Evolutionary conservation across 2,888 invertebrate species (phyloP).

Genomic region (Spisula subtruncata): DNA sequence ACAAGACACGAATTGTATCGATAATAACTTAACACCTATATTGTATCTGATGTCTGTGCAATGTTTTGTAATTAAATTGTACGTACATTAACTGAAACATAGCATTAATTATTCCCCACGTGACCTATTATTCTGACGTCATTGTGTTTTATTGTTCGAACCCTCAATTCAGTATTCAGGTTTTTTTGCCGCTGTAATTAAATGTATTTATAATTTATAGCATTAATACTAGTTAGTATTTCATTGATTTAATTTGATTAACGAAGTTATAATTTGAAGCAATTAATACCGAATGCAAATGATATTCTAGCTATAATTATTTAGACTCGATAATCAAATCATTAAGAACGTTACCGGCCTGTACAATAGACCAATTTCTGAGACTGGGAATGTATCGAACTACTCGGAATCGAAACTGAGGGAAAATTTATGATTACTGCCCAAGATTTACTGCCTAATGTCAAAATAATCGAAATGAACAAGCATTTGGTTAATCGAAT

Average conservation of each 20-base stretch:
- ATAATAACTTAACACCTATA: too few species aligned
- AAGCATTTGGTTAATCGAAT: too few species aligned
- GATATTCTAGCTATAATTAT: not conserved
- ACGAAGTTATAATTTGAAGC: slow-evolving; percentile 4
- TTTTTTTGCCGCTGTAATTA: not conserved
- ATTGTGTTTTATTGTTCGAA: too few species aligned
- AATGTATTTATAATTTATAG: slow-evolving; percentile 26
- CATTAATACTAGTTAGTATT: not conserved
- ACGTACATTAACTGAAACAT: not conserved
- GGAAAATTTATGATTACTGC: too few species aligned
- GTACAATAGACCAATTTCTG: not conserved
- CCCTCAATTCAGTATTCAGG: not conserved
- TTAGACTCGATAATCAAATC: not conserved
- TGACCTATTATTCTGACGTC: not conserved
- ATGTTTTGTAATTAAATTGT: too few species aligned
- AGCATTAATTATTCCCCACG: not conserved
- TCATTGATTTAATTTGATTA: slow-evolving; percentile 1
- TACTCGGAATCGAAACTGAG: not conserved
- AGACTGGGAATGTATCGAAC: not conserved
- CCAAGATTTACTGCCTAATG: too few species aligned
- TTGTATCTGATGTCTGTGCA: too few species aligned
- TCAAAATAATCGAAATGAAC: too few species aligned
- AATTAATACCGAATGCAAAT: not conserved
- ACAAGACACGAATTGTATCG: too few species aligned
- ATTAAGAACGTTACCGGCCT: not conserved